Base-by-base conservation (phyloP, 2,888 invertebrate genomes). In the Nudaria mundana region DNA sequence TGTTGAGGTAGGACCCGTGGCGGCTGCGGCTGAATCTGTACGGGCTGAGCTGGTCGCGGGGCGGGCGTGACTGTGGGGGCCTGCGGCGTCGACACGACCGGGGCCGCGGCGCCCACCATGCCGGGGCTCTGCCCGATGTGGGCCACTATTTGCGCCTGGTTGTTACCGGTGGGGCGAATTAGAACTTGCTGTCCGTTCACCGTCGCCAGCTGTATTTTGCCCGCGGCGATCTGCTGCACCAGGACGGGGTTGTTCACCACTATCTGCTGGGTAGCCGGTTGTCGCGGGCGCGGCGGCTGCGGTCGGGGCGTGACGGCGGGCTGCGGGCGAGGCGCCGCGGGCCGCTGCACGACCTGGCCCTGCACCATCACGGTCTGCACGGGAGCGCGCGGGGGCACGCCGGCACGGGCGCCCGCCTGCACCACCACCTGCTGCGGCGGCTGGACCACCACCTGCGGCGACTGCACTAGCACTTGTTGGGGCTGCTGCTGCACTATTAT, bases 121-220 rank as follows among this genome's bases (percentile, higher is more conserved):
- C 63, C 53, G 48, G 90, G 86, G 62, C 91, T 90, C 53, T 91
- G 90, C 10, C 91, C 93, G 31, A 94, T 90, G 63, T 94, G 93
- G 1, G 93, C 94, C 12, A 95, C 94, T 38, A 95, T 93, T 76
- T 94, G 94, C 5, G 93, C 93, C 66, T 94, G 94, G 69, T 93
- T 93, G 71, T 94, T 94, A 34, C 94, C 94, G 6, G 95, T 92
- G 1, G 94, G 93, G 30, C 95, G 90, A 44, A 96, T 94, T 28
- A 96, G 89, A 16, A 96, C 95, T 76, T 96, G 96, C 66, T 96
- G 96, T 0, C 96, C 96, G 71, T 94, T 94, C 15, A 96, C 93
- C 0, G 94, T 95, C 0, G 95, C 95, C 39, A 96, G 89, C 71
- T 95, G 95, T 5, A 95, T 92, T 75, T 95, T 96, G 5, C 95